phyloP scores from a whole-genome alignment of 2,113 vertebrate genomes.

The Origma solitaria region DNA sequence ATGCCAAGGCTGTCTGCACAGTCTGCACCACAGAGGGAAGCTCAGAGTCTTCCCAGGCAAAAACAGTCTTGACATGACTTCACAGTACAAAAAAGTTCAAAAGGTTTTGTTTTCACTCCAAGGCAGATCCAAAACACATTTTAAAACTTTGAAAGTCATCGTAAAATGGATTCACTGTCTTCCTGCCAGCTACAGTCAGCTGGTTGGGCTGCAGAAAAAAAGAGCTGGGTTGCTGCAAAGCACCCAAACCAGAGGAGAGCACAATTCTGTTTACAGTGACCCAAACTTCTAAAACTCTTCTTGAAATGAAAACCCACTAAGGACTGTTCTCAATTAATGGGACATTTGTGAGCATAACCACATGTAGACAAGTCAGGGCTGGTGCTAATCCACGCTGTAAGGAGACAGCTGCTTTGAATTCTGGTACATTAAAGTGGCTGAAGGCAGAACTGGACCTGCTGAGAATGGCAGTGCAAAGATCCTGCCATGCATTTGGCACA shows the following conservation, averaged over 20 bases:
- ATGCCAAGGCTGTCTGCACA: background rate
- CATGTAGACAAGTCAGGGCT: background rate
- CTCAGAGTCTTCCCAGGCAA: background rate
- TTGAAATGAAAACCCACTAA: constrained; percentile 21
- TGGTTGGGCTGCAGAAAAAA: constrained; percentile 30
- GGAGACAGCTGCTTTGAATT: constrained; percentile 24
- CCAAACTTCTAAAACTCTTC: constrained; percentile 41
- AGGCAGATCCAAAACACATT: constrained; percentile 52
- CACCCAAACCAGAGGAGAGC: constrained; percentile 8
- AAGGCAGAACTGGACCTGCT: constrained; percentile 8
- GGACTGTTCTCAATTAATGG: constrained; percentile 34
- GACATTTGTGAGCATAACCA: constrained; percentile 11
- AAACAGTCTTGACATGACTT: constrained; percentile 9
- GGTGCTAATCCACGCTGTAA: background rate
- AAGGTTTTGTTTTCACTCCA: constrained; percentile 40
- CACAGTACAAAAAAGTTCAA: background rate
- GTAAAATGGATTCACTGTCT: background rate
- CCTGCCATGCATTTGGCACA: background rate
- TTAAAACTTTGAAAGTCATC: constrained; percentile 7
- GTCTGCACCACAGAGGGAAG: background rate
- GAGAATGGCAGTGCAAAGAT: background rate
- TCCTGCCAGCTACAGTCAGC: constrained; percentile 51
- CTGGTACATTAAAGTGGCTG: background rate
- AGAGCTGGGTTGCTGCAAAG: background rate
- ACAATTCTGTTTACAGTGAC: constrained; percentile 23